A percentile compares a stretch with the other conserved stretches of the same genome.
Conservation (phyloP, 2,113 vertebrate genomes). For the Ictalurus punctatus region DNA sequence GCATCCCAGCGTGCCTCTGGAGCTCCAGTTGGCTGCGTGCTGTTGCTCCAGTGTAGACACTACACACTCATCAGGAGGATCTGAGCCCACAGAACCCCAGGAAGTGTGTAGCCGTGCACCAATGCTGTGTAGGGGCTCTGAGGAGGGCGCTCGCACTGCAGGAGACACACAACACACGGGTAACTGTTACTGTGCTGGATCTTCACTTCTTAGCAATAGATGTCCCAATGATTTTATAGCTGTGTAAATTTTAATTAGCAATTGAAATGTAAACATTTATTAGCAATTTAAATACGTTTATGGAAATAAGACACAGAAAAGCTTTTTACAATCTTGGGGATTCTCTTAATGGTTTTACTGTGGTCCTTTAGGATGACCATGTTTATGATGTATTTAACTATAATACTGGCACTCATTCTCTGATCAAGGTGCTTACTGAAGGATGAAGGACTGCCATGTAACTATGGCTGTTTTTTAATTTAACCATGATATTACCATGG, state of each 20-base stretch:
- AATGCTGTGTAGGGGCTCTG: slow-evolving; percentile 63
- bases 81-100: slow-evolving; percentile 66
- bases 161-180: slow-evolving; percentile 27
- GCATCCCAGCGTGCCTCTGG: slow-evolving; percentile 66
- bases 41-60: slow-evolving; percentile 75
- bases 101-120: slow-evolving; percentile 68
- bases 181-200: neutral
- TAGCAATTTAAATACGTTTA: neutral
- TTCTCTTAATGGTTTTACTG: neutral
- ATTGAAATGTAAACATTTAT: neutral
- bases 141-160: slow-evolving; percentile 58
- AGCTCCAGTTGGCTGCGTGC: slow-evolving; percentile 72
- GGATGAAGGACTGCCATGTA: neutral
- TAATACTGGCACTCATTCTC: neutral
- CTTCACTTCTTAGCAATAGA: neutral
- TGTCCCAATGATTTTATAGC: neutral
- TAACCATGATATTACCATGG: neutral
- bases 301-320: neutral
- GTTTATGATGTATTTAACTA: neutral
- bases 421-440: neutral
- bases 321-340: neutral
- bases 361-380: neutral
- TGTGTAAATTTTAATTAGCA: neutral
- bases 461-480: neutral
- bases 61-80: slow-evolving; percentile 74